Conservation (phyloP, 2,113 vertebrate species). For the Cyprinodon brontotheroides region DNA sequence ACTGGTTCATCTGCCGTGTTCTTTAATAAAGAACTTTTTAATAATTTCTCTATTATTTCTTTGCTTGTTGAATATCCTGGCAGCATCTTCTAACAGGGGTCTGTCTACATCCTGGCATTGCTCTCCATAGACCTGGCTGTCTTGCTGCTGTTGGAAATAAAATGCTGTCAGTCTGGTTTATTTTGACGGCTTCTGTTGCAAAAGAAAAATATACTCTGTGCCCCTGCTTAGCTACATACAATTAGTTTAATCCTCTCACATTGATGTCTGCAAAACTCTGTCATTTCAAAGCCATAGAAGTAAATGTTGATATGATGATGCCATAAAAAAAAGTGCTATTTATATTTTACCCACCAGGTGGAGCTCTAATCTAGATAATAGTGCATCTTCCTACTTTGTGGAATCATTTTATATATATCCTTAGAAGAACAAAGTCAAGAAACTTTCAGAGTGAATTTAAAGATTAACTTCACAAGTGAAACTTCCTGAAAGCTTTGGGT, state of each 20-base stretch:
- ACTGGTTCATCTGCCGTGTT: no score
- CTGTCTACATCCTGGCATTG: background rate
- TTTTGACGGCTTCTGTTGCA: background rate
- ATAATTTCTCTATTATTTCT: no score
- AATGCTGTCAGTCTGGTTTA: background rate
- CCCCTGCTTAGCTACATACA: background rate
- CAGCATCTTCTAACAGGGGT: background rate
- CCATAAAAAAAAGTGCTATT: background rate
- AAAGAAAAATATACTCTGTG: background rate
- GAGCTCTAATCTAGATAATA: background rate
- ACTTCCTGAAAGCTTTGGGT: no score
- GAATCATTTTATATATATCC: background rate
- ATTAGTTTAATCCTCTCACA: background rate
- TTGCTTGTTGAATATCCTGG: no score
- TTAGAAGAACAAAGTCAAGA: background rate
- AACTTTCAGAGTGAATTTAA: no score
- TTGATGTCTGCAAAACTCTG: background rate
- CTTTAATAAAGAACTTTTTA: no score
- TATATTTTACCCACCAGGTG: background rate
- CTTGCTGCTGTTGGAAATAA: background rate
- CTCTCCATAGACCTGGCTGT: background rate
- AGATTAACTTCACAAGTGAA: no score
- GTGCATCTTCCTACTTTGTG: background rate
- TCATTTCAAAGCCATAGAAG: background rate
- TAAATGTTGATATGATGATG: background rate